Conservation (phyloP, 2,113 vertebrate species). For the Zapornia atra region DNA sequence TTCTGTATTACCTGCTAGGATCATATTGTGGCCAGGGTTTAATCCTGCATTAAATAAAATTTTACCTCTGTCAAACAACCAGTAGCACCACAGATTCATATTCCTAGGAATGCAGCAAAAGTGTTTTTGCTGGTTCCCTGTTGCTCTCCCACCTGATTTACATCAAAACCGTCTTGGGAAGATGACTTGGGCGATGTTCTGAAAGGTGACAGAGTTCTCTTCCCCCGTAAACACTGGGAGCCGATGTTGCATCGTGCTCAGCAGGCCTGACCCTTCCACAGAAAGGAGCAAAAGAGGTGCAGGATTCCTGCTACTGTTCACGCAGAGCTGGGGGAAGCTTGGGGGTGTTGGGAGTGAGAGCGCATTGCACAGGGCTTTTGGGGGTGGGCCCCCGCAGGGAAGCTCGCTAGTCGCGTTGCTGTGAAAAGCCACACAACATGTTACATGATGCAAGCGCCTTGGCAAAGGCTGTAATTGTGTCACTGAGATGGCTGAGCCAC, state of each 20-base stretch:
- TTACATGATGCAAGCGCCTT: constrained; percentile 55
- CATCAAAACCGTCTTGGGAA: not conserved
- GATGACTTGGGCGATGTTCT: not conserved
- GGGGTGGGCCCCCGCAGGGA: constrained; percentile 11
- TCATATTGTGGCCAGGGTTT: not conserved
- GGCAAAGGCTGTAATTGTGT: constrained; percentile 44
- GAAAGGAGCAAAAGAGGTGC: not conserved
- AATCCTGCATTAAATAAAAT: not conserved
- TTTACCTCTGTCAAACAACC: not conserved
- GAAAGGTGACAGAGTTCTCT: not conserved
- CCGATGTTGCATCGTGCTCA: not conserved
- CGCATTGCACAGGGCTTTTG: not conserved
- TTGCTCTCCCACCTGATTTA: not conserved
- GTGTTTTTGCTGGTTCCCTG: not conserved
- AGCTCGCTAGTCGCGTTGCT: not conserved
- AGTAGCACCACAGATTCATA: not conserved
- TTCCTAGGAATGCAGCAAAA: not conserved
- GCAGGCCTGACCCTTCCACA: not conserved
- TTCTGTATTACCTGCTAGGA: not conserved
- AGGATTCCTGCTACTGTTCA: not conserved
- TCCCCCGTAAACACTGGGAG: not conserved
- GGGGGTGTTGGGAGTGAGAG: not conserved
- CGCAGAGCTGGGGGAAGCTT: not conserved
- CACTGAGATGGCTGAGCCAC: constrained; percentile 43
- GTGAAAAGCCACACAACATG: constrained; percentile 18